phyloP scores from a whole-genome alignment of 2,113 vertebrate genomes.

The Ciconia maguari region DNA sequence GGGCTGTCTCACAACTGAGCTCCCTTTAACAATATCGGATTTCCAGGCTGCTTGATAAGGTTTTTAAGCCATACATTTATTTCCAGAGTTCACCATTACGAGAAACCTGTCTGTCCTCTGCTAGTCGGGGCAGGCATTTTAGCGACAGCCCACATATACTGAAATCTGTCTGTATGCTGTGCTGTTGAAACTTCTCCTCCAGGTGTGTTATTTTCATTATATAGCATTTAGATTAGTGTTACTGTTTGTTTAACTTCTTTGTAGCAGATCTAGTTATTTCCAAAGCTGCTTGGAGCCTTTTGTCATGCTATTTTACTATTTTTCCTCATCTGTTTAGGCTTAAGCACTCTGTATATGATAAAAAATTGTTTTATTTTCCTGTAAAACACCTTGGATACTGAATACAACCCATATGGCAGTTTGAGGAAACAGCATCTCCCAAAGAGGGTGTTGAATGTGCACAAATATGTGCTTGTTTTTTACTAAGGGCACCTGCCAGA shows the following conservation, averaged over 20 bases:
- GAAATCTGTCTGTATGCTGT: neutral
- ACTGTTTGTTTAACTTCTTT: neutral
- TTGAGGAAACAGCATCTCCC: slow-evolving; percentile 57
- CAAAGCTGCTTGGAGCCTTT: slow-evolving; percentile 27
- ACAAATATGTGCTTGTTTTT: slow-evolving; percentile 59
- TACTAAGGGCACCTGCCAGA: slow-evolving; percentile 56
- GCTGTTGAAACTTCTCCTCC: neutral
- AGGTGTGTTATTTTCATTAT: slow-evolving; percentile 9
- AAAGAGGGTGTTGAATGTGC: slow-evolving; percentile 65
- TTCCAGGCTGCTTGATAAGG: neutral
- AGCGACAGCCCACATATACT: neutral
- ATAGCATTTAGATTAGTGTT: neutral
- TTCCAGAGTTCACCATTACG: neutral
- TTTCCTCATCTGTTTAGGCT: slow-evolving; percentile 48
- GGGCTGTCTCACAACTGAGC: neutral
- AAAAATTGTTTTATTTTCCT: slow-evolving; percentile 58
- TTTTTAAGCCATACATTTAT: neutral
- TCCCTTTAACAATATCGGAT: neutral
- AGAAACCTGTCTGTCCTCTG: neutral
- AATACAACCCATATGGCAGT: slow-evolving; percentile 59
- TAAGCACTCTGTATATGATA: slow-evolving; percentile 32
- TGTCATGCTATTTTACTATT: slow-evolving; percentile 17
- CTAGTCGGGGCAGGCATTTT: neutral
- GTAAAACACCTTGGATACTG: slow-evolving; percentile 59
- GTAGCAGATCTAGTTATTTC: slow-evolving; percentile 1